Percentiles rank a stretch among this genome's conserved stretches.
Evolutionary conservation across 2,888 invertebrate species (phyloP).

Genomic region (Pandemis heparana): DNA sequence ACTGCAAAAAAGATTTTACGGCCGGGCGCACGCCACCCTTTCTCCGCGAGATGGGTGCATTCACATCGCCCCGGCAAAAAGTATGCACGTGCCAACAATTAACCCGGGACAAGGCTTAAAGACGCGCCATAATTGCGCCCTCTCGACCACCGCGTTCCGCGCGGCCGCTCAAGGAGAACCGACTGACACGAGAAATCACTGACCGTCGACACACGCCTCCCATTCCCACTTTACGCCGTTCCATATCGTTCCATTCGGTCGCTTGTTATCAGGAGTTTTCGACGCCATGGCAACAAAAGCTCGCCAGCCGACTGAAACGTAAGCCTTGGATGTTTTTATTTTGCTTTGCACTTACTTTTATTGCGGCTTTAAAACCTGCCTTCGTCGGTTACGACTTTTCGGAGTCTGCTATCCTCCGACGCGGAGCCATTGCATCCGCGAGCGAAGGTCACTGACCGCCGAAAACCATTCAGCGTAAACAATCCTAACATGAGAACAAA

Average conservation of each 20-base stretch:
- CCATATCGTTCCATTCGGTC: slow-evolving; percentile 68
- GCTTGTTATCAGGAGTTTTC: slow-evolving; percentile 57
- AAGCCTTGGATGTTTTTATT: slow-evolving; percentile 54
- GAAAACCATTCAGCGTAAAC: slow-evolving; percentile 75
- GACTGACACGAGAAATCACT: slow-evolving; percentile 63
- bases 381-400: slow-evolving; percentile 60
- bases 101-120: slow-evolving; percentile 62
- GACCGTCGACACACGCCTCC: slow-evolving; percentile 72
- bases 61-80: slow-evolving; percentile 70
- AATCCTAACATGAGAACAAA: slow-evolving; percentile 53
- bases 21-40: slow-evolving; percentile 67
- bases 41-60: slow-evolving; percentile 67
- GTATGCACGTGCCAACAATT: slow-evolving; percentile 81
- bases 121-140: slow-evolving; percentile 63
- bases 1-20: slow-evolving; percentile 68
- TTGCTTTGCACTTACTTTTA: slow-evolving; percentile 62
- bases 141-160: slow-evolving; percentile 60
- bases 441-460: slow-evolving; percentile 80
- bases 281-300: slow-evolving; percentile 61
- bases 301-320: slow-evolving; percentile 50
- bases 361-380: slow-evolving; percentile 66
- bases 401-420: slow-evolving; percentile 49
- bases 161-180: slow-evolving; percentile 73
- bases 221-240: slow-evolving; percentile 55
- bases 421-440: slow-evolving; percentile 65